A percentile compares a stretch with the other conserved stretches of the same genome.
phyloP scores from a whole-genome alignment of 2,113 vertebrate species.

The Donacobius atricapilla region DNA sequence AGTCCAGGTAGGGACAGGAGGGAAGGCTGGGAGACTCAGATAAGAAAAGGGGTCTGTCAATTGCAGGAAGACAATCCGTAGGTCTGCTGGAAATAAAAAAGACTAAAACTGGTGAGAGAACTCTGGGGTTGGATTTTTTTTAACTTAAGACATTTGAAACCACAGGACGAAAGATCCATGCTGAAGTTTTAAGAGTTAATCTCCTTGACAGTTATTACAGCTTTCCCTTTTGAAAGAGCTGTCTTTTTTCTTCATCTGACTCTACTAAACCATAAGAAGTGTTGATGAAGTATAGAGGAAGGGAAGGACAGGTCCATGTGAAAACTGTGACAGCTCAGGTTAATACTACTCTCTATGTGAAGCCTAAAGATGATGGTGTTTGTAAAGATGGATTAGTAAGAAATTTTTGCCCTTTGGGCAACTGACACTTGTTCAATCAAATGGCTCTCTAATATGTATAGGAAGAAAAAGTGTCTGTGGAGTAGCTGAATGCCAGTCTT shows the following conservation, averaged over 20 bases:
- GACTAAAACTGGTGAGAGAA: not conserved
- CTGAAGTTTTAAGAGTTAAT: not conserved
- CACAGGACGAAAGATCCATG: not conserved
- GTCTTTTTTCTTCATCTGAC: not conserved
- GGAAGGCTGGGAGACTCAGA: not conserved
- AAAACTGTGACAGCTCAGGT: not conserved
- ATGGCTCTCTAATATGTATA: not conserved
- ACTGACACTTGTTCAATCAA: not conserved
- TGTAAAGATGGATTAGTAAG: not conserved
- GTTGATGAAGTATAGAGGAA: not conserved
- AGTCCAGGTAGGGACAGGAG: not conserved
- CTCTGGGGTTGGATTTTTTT: not conserved
- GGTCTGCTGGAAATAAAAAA: not conserved
- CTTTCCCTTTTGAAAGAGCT: not conserved
- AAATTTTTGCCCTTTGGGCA: not conserved
- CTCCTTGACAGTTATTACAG: not conserved
- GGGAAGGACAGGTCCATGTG: not conserved
- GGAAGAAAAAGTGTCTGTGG: not conserved
- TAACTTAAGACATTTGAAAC: not conserved
- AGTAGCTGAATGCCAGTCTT: not conserved
- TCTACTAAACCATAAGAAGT: not conserved
- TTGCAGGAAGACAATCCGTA: not conserved
- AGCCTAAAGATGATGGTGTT: not conserved
- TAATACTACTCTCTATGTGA: not conserved
- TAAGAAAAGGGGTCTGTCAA: not conserved